phyloP scores from a whole-genome alignment of 2,888 invertebrate genomes.

The Tetrapedia diversipes region DNA sequence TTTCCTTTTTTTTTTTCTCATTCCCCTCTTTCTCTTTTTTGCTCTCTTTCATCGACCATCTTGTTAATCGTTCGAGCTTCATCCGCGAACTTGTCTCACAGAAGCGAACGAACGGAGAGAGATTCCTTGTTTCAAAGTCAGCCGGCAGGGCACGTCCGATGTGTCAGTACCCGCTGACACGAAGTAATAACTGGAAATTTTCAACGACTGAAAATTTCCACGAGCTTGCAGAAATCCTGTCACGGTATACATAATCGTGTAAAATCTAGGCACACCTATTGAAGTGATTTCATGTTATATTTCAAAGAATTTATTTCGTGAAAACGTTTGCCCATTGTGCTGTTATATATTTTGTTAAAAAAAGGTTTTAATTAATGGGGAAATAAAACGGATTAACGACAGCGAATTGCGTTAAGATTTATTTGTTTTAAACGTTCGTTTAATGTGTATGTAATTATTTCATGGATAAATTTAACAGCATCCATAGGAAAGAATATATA shows the following conservation, averaged over 20 bases:
- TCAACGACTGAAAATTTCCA: slow-evolving; percentile 12
- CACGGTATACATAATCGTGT: not conserved
- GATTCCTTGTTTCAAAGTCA: slow-evolving; percentile 31
- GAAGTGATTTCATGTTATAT: too few species aligned
- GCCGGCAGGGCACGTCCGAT: slow-evolving; percentile 8
- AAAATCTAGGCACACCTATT: too few species aligned
- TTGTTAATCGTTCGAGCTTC: slow-evolving; percentile 48
- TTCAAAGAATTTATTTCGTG: too few species aligned
- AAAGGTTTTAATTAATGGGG: too few species aligned
- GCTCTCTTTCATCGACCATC: slow-evolving; percentile 7
- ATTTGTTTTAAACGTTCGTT: too few species aligned
- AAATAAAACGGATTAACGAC: too few species aligned
- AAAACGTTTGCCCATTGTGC: too few species aligned
- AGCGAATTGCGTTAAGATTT: too few species aligned
- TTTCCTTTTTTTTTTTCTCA: slow-evolving; percentile 10
- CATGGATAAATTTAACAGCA: too few species aligned
- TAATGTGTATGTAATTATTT: too few species aligned
- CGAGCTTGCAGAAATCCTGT: slow-evolving; percentile 7
- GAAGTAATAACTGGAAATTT: slow-evolving; percentile 22
- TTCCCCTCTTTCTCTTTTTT: not conserved
- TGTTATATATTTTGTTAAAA: too few species aligned
- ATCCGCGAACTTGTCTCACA: slow-evolving; percentile 35
- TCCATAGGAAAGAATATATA: too few species aligned
- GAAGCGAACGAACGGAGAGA: slow-evolving; percentile 14
- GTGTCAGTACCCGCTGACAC: slow-evolving; percentile 27